Evolutionary conservation across 1,140 invertebrate genomes (phyloP), one percentile per base, ranked within the genome.

Genomic region (Drosophila arawakana): DNA sequence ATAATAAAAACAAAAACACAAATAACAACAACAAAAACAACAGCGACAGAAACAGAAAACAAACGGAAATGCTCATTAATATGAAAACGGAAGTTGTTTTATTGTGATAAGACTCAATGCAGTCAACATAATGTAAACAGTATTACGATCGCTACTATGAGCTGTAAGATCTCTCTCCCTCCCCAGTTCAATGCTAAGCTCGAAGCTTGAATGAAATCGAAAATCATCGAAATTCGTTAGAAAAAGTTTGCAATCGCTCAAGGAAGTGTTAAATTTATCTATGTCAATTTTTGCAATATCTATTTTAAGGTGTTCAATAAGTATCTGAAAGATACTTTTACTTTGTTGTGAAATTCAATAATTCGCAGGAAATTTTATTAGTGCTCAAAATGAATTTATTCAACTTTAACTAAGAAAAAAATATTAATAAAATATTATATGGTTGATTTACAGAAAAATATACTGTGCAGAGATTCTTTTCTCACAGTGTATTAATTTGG

Each of bases 31-130:
- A 46, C 18, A 76, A 61, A 10, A 76, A 46, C 18, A 37, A 60
- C 25, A 63, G 25, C 18, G 2, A 21, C 18, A 21, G 18, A 21
- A 37, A 60, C 25, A 63, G 25, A 30, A 4, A 54, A 15, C 49
- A 67, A 83, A 83, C 76, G 80, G 80, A 84, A 84, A 73, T 80
- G 69, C 76, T 78, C 80, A 43, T 83, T 76, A 83, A 60, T 67
- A 30, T 66, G 52, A 66, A 78, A 69, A 74, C 80, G 81, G 81
- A 84, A 80, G 81, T 83, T 49, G 59, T 47, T 78, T 76, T 82
- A 72, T 83, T 76, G 62, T 73, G 81, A 84, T 84, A 83, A 80
- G 52, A 67, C 61, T 54, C 30, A 11, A 62, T 52, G 50, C 44
- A 82, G 63, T 81, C 59, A 65, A 54, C 55, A 58, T 43, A 52